These are phyloP conservation scores for Dufourea novaeangliae DNA, from an alignment of 1,140 invertebrate genomes.

Conservation along the genomic window DNA sequence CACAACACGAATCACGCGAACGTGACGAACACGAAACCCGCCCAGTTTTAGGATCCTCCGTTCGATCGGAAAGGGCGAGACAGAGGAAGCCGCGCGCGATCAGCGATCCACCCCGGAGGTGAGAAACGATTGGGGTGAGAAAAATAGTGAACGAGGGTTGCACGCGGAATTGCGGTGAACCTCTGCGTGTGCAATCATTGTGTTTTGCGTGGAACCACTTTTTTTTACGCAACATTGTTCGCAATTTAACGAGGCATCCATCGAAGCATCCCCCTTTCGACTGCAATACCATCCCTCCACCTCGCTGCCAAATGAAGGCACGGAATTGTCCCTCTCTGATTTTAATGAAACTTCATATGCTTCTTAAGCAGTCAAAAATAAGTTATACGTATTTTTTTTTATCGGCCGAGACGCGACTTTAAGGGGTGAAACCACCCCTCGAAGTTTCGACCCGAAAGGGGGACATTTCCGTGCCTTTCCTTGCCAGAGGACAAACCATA, in stretches of 20 bases:
- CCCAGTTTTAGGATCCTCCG: conserved; percentile 28
- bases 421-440: no score
- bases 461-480: no score
- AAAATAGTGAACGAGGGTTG: conserved; percentile 32
- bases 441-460: no score
- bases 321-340: no score
- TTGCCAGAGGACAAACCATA: no score
- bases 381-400: no score
- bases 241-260: conserved; percentile 26
- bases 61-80: neutral
- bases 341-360: no score
- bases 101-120: neutral
- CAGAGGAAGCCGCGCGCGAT: conserved; percentile 23
- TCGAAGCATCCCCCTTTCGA: conserved; percentile 21
- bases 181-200: conserved; percentile 48
- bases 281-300: no score
- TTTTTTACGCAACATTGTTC: conserved; percentile 36
- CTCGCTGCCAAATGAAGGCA: no score
- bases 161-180: conserved; percentile 58
- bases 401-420: no score
- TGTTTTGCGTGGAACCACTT: conserved; percentile 38
- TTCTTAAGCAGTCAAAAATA: no score
- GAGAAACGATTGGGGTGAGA: conserved; percentile 17
- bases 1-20: neutral
- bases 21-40: conserved; percentile 8